phyloP scores from a whole-genome alignment of 2,888 invertebrate species.

The Rhimphoctona megacephalus region DNA sequence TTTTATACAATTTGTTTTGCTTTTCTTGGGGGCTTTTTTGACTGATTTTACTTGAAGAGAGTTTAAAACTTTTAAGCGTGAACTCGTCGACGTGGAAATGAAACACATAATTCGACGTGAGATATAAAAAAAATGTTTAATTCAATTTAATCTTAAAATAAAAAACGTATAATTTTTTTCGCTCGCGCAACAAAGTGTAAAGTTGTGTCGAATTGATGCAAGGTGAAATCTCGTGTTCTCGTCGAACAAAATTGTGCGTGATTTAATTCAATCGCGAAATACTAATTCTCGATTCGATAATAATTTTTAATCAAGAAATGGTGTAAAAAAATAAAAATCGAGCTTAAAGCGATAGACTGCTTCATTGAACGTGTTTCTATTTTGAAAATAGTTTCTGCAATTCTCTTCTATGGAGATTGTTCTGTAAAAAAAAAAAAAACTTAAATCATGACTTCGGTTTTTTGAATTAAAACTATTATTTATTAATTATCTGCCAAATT shows the following conservation, averaged over 20 bases:
- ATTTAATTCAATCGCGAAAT: background rate
- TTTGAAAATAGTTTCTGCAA: background rate
- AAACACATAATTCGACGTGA: background rate
- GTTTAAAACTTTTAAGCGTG: background rate
- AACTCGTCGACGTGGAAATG: background rate
- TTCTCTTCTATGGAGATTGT: background rate
- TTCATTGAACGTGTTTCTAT: background rate
- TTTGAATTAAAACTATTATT: background rate
- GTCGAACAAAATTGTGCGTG: background rate
- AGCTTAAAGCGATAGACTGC: slow-evolving; percentile 25
- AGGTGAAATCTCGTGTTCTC: slow-evolving; percentile 2
- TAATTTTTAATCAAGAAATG: background rate
- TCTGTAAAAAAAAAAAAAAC: background rate
- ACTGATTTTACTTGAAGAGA: background rate
- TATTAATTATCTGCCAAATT: background rate
- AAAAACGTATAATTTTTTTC: background rate
- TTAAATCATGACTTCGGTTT: background rate
- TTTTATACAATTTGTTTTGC: background rate
- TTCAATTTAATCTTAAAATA: background rate
- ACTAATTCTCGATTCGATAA: background rate
- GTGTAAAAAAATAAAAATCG: background rate
- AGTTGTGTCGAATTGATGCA: background rate
- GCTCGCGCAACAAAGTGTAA: background rate
- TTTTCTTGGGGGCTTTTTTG: background rate
- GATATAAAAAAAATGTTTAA: background rate